phyloP scores from a whole-genome alignment of 1,140 invertebrate genomes.

The Zaprionus ornatus region DNA sequence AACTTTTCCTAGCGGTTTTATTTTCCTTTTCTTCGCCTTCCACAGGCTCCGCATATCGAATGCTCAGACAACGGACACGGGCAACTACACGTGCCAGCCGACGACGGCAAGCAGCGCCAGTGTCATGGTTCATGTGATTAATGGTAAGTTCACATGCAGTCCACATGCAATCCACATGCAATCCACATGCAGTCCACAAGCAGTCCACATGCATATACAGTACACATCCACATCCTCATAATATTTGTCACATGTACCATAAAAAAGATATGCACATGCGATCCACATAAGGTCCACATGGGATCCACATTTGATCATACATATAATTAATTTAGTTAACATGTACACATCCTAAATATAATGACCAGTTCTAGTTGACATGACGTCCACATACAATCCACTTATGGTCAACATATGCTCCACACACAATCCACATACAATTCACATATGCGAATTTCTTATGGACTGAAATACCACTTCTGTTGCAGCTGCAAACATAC shows the following conservation, averaged over 20 bases:
- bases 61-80: conserved; percentile 90
- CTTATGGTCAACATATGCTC: not conserved
- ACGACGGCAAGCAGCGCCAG: conserved; percentile 91
- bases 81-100: conserved; percentile 94
- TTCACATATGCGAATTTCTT: no score
- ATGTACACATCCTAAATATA: no score
- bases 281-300: not conserved
- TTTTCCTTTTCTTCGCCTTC: conserved; percentile 4
- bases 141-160: conserved; percentile 86
- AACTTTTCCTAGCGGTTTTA: not conserved
- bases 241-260: no score
- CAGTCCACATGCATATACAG: not conserved
- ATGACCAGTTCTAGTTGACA: no score
- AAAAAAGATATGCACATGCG: no score
- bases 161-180: not conserved
- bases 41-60: conserved; percentile 83
- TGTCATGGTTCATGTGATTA: conserved; percentile 94
- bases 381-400: not conserved
- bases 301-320: not conserved
- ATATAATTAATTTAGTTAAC: no score
- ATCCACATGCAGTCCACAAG: not conserved
- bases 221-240: no score
- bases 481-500: no score
- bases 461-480: no score
- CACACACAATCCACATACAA: not conserved